Evolutionary conservation across 2,797 vertebrate species (phyloP), one percentile per base, ranked within the genome.

Genomic region (Neosalanx taihuensis): DNA sequence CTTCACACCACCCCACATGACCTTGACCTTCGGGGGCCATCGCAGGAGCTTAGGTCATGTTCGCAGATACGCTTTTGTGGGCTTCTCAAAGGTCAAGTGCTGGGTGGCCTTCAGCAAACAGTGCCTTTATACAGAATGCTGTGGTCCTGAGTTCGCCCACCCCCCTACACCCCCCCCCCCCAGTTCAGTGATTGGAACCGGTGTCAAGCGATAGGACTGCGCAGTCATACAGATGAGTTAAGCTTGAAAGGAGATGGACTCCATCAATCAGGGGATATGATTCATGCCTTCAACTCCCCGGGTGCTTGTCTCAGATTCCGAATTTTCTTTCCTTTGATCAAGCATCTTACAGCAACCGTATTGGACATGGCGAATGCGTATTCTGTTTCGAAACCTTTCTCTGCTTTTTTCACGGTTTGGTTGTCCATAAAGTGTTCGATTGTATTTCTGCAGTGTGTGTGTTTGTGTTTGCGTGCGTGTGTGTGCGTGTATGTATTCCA

Each of bases 101-200:
- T 63, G 74, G 72, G 78, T 73, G 67, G 61, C 81, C 81, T 83
- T 83, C 80, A 74, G 80, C 77, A 79, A 81, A 83, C 84, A 82
- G 91, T 92, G 92, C 91, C 90, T 91, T 89, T 80, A 64, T 64
- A 69, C 67, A 73, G 79, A 82, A 83, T 83, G 61, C 49, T 63
- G 56, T 66, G 67, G 10, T 71, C 70, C 51, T 76, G 73, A 77
- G 66, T 76, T 3, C 53, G 23, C 67, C 10, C 37, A 2, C 6
- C 53, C 31, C 67, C 10, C 37, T 2, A 56, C 41, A 56, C 18
- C 1, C 5, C n/a, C 15, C 64, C 75, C 5, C 33, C 26, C 65
- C 71, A 67, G 64, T 59, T 80, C 68, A 76, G 53, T 65, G 72
- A 80, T 69, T 62, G 69, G 75, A 79, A 78, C 63, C 56, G 76